Evolutionary conservation across 1,140 invertebrate genomes (phyloP).

Genomic region (Lordiphosa stackelbergi): DNA sequence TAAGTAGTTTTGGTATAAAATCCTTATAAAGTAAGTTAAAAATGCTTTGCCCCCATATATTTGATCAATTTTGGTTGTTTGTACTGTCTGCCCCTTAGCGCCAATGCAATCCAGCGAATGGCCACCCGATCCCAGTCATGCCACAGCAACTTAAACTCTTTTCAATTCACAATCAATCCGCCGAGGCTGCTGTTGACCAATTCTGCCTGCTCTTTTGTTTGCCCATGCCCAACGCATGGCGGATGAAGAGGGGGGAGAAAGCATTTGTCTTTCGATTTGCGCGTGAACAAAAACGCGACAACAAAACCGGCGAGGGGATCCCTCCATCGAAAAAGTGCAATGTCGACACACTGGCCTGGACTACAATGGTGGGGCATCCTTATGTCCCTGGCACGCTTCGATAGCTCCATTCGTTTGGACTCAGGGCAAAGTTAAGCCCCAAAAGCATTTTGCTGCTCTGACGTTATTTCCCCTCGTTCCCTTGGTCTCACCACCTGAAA

Average conservation of each 20-base stretch:
- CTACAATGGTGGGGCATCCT: constrained; percentile 22
- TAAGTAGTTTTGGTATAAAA: too few species aligned
- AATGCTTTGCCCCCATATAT: too few species aligned
- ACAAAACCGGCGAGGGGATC: neutral
- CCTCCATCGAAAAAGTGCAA: constrained; percentile 21
- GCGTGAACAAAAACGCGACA: constrained; percentile 21
- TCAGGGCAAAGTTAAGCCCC: constrained; percentile 36
- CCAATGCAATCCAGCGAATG: neutral
- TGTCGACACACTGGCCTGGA: constrained; percentile 17
- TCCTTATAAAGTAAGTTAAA: too few species aligned
- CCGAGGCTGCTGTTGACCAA: constrained; percentile 9
- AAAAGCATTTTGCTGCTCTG: constrained; percentile 40
- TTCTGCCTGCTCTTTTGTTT: constrained; percentile 10
- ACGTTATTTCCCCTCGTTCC: constrained; percentile 14
- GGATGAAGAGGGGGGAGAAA: neutral
- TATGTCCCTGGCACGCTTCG: constrained; percentile 47
- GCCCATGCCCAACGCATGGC: constrained; percentile 3
- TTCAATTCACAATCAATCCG: constrained; percentile 26
- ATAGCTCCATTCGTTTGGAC: constrained; percentile 27
- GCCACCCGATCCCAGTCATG: constrained; percentile 2
- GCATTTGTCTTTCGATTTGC: constrained; percentile 39
- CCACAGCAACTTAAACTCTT: constrained; percentile 7
- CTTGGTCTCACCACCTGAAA: neutral
- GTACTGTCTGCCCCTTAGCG: too few species aligned
- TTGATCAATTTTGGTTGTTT: too few species aligned